Conservation (phyloP, 2,113 vertebrate genomes). For the Lampris megalopsis region DNA sequence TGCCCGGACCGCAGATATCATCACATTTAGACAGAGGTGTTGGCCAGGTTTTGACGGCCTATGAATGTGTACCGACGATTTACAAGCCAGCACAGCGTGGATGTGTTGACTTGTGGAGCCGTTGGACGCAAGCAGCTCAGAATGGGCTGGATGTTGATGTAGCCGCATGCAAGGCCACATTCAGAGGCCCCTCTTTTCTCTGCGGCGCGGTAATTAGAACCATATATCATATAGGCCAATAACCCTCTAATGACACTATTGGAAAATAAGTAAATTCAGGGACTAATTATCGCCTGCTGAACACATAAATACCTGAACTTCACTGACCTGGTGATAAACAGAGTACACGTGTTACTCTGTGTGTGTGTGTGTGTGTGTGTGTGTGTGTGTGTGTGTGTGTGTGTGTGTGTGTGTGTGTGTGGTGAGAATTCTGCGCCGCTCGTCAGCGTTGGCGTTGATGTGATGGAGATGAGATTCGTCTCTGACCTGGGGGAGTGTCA, state of each 20-base stretch:
- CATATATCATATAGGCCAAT: constrained; percentile 38
- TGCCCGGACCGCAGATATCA: neutral
- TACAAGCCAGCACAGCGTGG: neutral
- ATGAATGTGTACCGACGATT: neutral
- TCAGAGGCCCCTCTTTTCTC: neutral
- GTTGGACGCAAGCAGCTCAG: neutral
- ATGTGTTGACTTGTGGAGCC: neutral
- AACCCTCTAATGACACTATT: constrained; percentile 34
- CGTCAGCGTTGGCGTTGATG: constrained; percentile 11
- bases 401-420: neutral
- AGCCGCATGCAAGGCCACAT: neutral
- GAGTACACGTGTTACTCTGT: neutral
- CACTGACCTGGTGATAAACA: neutral
- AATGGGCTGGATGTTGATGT: neutral
- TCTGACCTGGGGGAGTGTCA: constrained; percentile 38
- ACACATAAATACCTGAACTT: constrained; percentile 4
- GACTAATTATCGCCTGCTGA: constrained; percentile 5
- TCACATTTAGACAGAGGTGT: neutral
- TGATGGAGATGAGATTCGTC: neutral
- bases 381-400: neutral
- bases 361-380: neutral
- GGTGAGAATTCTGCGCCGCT: neutral
- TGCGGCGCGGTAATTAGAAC: constrained; percentile 39
- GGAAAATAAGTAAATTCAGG: constrained; percentile 37
- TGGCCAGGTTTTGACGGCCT: neutral